These are phyloP conservation scores for Loris lydekkerianus DNA, from an alignment of 2,797 vertebrate genomes.

Conservation along the genomic window DNA sequence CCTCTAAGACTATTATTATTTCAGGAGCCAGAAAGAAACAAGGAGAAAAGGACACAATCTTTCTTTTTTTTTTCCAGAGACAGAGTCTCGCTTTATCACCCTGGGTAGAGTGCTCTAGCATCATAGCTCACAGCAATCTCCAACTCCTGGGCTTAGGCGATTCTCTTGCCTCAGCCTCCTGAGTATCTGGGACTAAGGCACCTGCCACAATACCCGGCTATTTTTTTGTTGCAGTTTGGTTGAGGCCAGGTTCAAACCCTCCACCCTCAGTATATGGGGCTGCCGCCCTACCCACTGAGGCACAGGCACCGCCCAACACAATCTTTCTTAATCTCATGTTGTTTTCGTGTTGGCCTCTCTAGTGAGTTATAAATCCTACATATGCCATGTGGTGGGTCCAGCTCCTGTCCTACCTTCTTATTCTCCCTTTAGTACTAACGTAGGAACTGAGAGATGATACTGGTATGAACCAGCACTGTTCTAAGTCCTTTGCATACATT, in stretches of 20 bases:
- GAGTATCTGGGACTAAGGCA: no score
- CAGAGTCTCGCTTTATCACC: no score
- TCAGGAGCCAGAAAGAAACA: neutral
- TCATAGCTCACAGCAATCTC: no score
- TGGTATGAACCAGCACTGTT: neutral
- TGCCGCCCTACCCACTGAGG: no score
- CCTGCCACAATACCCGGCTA: no score
- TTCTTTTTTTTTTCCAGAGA: neutral
- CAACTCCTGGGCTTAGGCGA: no score
- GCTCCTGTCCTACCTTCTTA: neutral
- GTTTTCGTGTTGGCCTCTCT: neutral
- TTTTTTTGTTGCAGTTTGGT: no score
- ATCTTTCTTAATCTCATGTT: neutral
- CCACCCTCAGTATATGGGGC: no score
- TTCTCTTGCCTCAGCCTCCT: no score
- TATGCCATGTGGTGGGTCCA: no score
- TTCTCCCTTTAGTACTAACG: neutral
- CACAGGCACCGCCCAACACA: neutral
- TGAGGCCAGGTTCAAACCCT: no score
- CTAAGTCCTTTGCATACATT: neutral
- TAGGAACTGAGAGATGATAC: neutral
- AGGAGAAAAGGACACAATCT: neutral
- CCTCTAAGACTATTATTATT: neutral
- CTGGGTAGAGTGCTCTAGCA: no score
- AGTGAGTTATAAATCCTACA: neutral